Conservation (phyloP, 2,113 vertebrate species). For the Gavialis gangeticus region DNA sequence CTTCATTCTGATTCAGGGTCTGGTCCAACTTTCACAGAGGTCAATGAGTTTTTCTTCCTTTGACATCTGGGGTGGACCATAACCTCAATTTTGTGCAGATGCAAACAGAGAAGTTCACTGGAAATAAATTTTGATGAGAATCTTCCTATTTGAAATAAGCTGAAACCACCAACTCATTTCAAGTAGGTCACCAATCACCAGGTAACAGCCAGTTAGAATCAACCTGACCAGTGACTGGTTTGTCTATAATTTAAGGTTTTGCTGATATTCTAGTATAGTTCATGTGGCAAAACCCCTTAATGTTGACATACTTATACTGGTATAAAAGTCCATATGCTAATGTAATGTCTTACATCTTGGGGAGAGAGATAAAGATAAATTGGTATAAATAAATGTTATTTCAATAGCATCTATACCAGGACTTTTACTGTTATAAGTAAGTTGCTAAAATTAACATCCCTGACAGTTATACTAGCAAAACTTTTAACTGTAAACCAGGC, state of each 20-base stretch:
- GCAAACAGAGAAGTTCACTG: background rate
- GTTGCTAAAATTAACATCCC: too few species aligned
- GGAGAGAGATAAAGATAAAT: background rate
- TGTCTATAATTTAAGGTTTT: background rate
- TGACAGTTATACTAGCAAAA: background rate
- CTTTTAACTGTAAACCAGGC: background rate
- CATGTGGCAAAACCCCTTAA: background rate
- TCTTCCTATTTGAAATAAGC: background rate
- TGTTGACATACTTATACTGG: background rate
- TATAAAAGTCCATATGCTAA: background rate
- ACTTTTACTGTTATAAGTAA: background rate
- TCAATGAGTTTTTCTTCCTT: background rate
- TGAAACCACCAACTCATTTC: background rate
- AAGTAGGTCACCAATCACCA: background rate
- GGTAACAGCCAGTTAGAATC: background rate
- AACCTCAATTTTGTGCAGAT: background rate
- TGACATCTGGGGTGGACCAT: background rate
- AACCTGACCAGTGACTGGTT: background rate
- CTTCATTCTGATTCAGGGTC: background rate
- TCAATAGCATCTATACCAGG: background rate
- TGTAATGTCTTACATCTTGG: background rate
- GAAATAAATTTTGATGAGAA: background rate
- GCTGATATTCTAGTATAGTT: background rate
- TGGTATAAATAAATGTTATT: background rate
- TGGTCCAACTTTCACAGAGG: background rate